Evolutionary conservation across 2,797 vertebrate genomes (phyloP), one percentile per base, ranked within the genome.

Genomic region (Lerista edwardsae): DNA sequence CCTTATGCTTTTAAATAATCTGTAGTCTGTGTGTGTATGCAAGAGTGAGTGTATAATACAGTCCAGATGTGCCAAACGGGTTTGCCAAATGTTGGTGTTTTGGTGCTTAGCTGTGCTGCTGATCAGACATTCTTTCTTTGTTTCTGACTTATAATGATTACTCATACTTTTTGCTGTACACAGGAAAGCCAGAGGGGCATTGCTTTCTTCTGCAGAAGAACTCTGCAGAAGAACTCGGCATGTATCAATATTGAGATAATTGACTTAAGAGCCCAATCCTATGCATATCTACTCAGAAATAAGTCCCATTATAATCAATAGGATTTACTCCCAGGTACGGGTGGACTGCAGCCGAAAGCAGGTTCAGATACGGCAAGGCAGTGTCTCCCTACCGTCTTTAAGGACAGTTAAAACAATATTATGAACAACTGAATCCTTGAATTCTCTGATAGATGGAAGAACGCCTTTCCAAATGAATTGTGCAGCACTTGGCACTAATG

Each of bases 11-110:
- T 84, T 31, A 74, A 79, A 92, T 90, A 91, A 78, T 62, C 1
- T 85, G 29, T 47, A 82, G 77, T 77, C 92, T 57, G 55, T 57
- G 55, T 21, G 55, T 57, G 55, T 57, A 12, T 57, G 65, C 80
- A 87, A 92, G 27, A 14, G 55, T 57, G 15, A 19, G 55, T 94
- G 84, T 88, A 84, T 94, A 94, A 92, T 85, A 85, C 0, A 10
- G 94, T 92, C 87, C 82, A 65, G 17, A 84, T 90, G 88, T 19
- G 11, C 79, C 88, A 92, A 91, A 88, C 83, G 90, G 89, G 94
- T 94, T 91, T 83, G 80, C 90, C 91, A 93, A 95, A 93, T 92
- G 93, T 94, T 96, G 95, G 95, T 91, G 84, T 94, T 95, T 94
- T 89, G 88, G 90, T 94, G 67, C 93, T 94, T 90, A 94, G 91